These are phyloP conservation scores for Paracentrotus lividus DNA, from an alignment of 53 echinoderm and acorn worm genomes.

Conservation along the genomic window DNA sequence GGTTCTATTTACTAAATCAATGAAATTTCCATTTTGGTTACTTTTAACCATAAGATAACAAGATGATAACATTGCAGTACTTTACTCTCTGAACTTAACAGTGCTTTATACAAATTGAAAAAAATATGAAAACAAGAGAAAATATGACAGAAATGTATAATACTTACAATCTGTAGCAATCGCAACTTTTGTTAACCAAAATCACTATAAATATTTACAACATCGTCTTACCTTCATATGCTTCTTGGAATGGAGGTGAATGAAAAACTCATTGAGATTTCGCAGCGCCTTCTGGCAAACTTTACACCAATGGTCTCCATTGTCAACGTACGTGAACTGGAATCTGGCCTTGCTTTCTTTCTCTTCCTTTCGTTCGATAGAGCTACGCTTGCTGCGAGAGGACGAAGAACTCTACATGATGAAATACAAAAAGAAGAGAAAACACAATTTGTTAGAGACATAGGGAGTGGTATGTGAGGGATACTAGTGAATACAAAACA, in stretches of 20 bases:
- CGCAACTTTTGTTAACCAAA: no score
- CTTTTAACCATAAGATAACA: no score
- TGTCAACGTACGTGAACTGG: conserved; percentile 92
- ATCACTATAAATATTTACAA: no score
- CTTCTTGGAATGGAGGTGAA: conserved; percentile 94
- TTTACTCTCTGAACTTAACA: no score
- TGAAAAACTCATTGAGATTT: conserved; percentile 85
- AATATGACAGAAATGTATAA: no score
- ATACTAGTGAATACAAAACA: not conserved
- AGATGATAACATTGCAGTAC: no score
- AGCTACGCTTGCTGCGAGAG: conserved; percentile 17
- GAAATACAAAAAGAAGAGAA: not conserved
- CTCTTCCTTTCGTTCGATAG: conserved; percentile 22
- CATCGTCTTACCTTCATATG: conserved; percentile 87
- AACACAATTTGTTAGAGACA: not conserved
- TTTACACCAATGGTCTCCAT: conserved; percentile 95
- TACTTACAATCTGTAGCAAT: no score
- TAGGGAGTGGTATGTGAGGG: not conserved
- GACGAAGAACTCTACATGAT: conserved; percentile 42
- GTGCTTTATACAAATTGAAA: no score
- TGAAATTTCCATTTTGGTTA: no score
- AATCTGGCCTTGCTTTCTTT: conserved; percentile 80
- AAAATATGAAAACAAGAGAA: no score
- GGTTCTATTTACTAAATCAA: no score
- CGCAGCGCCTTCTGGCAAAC: conserved; percentile 82